These are phyloP conservation scores for Denticeps clupeoides DNA, from an alignment of 2,797 vertebrate genomes.

Conservation along the genomic window DNA sequence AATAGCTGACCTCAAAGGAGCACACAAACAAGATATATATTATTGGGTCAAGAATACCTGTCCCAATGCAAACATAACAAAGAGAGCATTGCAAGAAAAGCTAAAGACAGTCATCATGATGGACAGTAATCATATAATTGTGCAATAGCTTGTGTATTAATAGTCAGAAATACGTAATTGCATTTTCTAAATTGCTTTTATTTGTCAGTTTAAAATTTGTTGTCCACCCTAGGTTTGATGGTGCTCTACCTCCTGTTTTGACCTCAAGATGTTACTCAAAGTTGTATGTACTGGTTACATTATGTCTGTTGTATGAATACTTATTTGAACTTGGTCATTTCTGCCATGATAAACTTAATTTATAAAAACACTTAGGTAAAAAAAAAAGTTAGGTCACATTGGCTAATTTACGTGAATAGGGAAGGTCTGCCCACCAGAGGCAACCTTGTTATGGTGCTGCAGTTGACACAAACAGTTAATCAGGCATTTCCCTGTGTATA, in stretches of 20 bases:
- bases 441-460: conserved; percentile 64
- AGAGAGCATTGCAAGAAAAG: too few species aligned
- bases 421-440: conserved; percentile 50
- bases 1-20: too few species aligned
- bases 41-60: too few species aligned
- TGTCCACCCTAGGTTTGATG: conserved; percentile 61
- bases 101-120: conserved; percentile 47
- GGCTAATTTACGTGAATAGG: conserved; percentile 51
- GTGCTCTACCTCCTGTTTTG: conserved; percentile 85
- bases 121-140: conserved; percentile 63
- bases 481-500: conserved; percentile 73
- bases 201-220: conserved; percentile 51
- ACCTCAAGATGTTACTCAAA: conserved; percentile 56
- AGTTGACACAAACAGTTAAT: conserved; percentile 56
- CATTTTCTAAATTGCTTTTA: conserved; percentile 41
- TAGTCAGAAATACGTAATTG: conserved; percentile 48
- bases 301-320: conserved; percentile 69
- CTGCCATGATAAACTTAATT: conserved; percentile 75
- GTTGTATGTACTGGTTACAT: conserved; percentile 94
- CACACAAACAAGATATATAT: too few species aligned
- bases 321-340: conserved; percentile 69
- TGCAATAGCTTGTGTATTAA: conserved; percentile 71
- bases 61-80: too few species aligned
- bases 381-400: conserved; percentile 49
- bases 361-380: conserved; percentile 63